These are phyloP conservation scores for Erebia epiphron DNA, from an alignment of 2,888 invertebrate genomes.

Conservation along the genomic window DNA sequence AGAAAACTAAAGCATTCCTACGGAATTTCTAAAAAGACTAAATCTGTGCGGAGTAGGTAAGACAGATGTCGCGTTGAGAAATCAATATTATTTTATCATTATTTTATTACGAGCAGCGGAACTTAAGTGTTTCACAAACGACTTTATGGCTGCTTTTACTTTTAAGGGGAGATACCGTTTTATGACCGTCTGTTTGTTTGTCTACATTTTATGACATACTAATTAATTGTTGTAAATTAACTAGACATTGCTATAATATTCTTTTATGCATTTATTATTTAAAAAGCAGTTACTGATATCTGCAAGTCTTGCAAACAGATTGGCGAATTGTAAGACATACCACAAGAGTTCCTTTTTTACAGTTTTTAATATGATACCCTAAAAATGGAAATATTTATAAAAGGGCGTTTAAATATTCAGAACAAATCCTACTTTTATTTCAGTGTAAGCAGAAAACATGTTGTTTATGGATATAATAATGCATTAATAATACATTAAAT, in stretches of 20 bases:
- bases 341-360: too few relatives aligned
- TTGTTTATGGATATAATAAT: too few relatives aligned
- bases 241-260: too few relatives aligned
- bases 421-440: background rate
- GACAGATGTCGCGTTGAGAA: background rate
- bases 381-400: too few relatives aligned
- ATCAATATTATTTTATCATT: background rate
- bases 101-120: conserved; percentile 15
- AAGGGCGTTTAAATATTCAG: background rate
- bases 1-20: too few relatives aligned
- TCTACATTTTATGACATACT: conserved; percentile 27
- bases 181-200: conserved; percentile 26
- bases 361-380: too few relatives aligned
- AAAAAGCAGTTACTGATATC: too few relatives aligned
- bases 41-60: too few relatives aligned
- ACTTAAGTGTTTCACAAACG: conserved; percentile 16
- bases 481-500: background rate
- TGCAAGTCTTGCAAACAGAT: too few relatives aligned
- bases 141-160: conserved; percentile 26
- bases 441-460: background rate
- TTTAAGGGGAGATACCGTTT: conserved; percentile 26
- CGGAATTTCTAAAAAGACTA: too few relatives aligned
- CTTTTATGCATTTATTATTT: too few relatives aligned
- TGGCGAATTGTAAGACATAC: too few relatives aligned
- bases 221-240: conserved; percentile 17